Evolutionary conservation across 2,113 vertebrate species (phyloP).

Genomic region (Alaudala cheleensis): DNA sequence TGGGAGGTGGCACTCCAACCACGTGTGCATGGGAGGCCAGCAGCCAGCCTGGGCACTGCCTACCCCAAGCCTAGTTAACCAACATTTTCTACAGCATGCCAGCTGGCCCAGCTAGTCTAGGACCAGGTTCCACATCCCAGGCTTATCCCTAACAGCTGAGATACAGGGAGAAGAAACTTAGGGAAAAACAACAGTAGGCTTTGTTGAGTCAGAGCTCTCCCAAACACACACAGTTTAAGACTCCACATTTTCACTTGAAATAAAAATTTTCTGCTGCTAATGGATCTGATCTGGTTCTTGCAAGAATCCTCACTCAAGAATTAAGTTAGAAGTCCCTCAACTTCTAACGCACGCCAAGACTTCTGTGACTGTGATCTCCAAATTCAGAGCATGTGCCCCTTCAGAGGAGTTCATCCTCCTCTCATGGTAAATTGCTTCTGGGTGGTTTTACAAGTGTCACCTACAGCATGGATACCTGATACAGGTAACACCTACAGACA

Average conservation of each 20-base stretch:
- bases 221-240: background rate
- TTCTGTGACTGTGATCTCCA: background rate
- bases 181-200: background rate
- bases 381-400: background rate
- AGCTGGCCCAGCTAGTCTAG: background rate
- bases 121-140: background rate
- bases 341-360: background rate
- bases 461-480: background rate
- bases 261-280: background rate
- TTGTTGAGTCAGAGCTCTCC: background rate
- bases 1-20: background rate
- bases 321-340: background rate
- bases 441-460: background rate
- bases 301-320: background rate
- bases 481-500: background rate
- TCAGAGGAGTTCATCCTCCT: background rate
- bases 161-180: background rate
- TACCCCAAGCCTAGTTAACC: background rate
- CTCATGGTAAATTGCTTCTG: background rate
- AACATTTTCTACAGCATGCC: background rate
- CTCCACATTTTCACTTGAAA: background rate
- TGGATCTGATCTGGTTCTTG: background rate
- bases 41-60: background rate
- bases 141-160: background rate
- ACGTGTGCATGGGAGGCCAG: fast-evolving